A percentile compares a stretch with the other conserved stretches of the same genome.
Conservation (phyloP, 2,888 invertebrate species). For the Phortica magna region DNA sequence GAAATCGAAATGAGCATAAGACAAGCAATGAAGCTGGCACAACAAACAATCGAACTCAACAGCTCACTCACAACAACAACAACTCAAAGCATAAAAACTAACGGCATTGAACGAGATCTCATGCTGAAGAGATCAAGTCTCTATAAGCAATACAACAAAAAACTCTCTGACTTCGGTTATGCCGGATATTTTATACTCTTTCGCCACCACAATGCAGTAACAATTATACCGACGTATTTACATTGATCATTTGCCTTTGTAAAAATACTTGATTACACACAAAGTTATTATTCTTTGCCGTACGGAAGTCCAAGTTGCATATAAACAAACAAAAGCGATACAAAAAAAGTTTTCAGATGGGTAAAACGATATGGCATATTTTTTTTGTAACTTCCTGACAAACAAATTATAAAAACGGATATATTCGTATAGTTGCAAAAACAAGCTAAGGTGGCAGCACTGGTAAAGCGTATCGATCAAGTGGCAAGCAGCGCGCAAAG, state of each 20-base stretch:
- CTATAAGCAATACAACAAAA: background rate
- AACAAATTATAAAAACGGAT: too few species aligned
- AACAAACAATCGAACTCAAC: slow-evolving; percentile 1
- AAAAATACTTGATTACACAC: too few species aligned
- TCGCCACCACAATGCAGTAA: background rate
- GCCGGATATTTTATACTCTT: background rate
- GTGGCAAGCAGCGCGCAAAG: background rate
- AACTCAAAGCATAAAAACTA: background rate
- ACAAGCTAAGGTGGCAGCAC: background rate
- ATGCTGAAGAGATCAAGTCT: background rate
- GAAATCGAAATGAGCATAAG: slow-evolving; percentile 59
- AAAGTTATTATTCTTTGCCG: too few species aligned
- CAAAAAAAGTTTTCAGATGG: too few species aligned
- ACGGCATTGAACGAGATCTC: slow-evolving; percentile 6
- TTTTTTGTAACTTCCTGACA: too few species aligned
- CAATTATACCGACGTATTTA: too few species aligned
- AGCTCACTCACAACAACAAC: slow-evolving; percentile 11
- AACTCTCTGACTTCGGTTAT: background rate
- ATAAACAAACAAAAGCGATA: too few species aligned
- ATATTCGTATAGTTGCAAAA: background rate
- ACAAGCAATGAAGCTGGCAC: slow-evolving; percentile 56
- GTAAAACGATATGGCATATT: too few species aligned
- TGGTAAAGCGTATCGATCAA: background rate
- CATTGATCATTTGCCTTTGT: too few species aligned
- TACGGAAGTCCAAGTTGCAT: too few species aligned